phyloP scores from a whole-genome alignment of 2,888 invertebrate genomes.

The Calliphora vomitoria region DNA sequence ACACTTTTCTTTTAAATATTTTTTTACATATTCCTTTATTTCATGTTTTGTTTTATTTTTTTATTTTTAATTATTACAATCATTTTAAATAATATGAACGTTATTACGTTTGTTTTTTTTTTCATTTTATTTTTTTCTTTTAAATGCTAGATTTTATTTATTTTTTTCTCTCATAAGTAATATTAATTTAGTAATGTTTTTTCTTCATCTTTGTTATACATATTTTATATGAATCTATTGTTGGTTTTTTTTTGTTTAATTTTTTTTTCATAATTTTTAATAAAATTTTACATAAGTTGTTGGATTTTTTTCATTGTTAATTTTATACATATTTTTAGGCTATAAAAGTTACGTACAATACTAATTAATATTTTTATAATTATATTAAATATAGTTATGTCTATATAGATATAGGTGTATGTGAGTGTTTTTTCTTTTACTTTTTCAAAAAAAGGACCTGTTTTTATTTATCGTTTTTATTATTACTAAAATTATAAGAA shows the following conservation, averaged over 20 bases:
- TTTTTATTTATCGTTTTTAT: neutral
- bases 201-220: constrained; percentile 60
- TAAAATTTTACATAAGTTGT: constrained; percentile 68
- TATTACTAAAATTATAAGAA: constrained; percentile 12
- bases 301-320: constrained; percentile 7
- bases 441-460: constrained; percentile 54
- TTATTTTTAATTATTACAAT: constrained; percentile 72
- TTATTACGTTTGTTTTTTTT: constrained; percentile 47
- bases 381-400: constrained; percentile 1
- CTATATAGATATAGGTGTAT: neutral
- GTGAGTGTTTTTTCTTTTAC: constrained; percentile 26
- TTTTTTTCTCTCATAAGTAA: constrained; percentile 31
- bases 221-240: constrained; percentile 64
- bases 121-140: neutral
- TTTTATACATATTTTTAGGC: constrained; percentile 59
- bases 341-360: constrained; percentile 65
- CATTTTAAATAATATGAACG: constrained; percentile 75
- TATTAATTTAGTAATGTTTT: constrained; percentile 60
- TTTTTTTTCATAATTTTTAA: constrained; percentile 26
- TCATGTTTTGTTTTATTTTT: constrained; percentile 66
- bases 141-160: constrained; percentile 63
- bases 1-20: constrained; percentile 30
- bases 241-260: constrained; percentile 36
- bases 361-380: constrained; percentile 45
- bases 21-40: constrained; percentile 73